Conservation (phyloP, 1,140 invertebrate species). For the Aphelinus certus region DNA sequence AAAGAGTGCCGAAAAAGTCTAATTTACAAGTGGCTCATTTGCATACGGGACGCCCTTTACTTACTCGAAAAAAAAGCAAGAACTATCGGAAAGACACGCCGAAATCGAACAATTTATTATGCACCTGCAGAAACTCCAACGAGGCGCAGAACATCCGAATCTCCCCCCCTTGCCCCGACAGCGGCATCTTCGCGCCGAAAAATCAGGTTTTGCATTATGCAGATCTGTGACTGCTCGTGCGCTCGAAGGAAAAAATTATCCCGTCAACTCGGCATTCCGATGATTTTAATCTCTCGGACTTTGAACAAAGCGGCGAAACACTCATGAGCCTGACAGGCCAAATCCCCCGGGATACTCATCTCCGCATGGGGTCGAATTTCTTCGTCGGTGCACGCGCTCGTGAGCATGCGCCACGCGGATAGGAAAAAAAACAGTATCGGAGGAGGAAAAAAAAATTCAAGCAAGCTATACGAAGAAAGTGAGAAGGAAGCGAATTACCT, state of each 20-base stretch:
- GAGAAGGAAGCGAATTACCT: too few relatives aligned
- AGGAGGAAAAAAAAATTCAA: too few relatives aligned
- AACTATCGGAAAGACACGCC: not conserved
- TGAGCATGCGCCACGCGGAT: too few relatives aligned
- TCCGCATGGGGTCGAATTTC: constrained; percentile 22
- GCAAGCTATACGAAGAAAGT: too few relatives aligned
- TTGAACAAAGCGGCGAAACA: constrained; percentile 28
- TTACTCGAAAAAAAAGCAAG: not conserved
- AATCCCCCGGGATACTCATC: not conserved
- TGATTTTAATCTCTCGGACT: constrained; percentile 27
- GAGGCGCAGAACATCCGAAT: not conserved
- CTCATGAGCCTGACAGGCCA: not conserved
- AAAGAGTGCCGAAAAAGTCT: not conserved
- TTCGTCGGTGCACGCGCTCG: too few relatives aligned
- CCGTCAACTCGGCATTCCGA: too few relatives aligned
- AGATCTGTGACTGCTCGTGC: too few relatives aligned
- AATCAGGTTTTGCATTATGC: constrained; percentile 12
- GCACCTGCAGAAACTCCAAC: not conserved
- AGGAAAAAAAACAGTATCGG: too few relatives aligned
- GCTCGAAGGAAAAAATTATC: too few relatives aligned
- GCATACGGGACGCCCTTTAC: not conserved
- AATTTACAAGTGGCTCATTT: constrained; percentile 22
- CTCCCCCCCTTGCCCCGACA: too few relatives aligned
- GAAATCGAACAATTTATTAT: not conserved
- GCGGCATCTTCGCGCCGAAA: not conserved